Base-by-base conservation (phyloP, 2,113 vertebrate genomes). In the Nothoprocta perdicaria region DNA sequence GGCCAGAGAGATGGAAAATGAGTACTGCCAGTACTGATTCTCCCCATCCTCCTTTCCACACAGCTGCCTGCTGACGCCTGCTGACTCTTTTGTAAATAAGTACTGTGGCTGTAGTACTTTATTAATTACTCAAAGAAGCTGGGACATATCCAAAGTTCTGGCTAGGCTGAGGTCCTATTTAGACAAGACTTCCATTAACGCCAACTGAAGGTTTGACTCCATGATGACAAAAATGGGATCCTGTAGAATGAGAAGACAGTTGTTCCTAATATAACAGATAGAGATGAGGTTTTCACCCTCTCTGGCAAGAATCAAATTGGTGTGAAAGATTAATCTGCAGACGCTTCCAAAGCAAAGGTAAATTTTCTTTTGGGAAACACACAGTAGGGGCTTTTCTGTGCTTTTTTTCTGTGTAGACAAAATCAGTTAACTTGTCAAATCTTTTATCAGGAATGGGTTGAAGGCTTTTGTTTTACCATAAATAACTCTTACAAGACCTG, bases 21-120 rank as follows among this genome's bases (percentile, higher is more conserved):
- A 95, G 91, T 83, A 92, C 89, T 96, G 89, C 89, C 89, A 93
- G 96, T 87, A 83, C 95, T 86, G 93, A 95, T 88, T 95, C 90
- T 88, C 61, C 55, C 74, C 74, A 93, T 93, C 66, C 63, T 86
- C 93, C 83, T 75, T 88, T 96, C 93, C 93, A 94, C 86, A 68
- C 94, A 93, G 93, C 95, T 95, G 95, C 90, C 48, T 95, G 80
- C 93, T 93, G 94, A 96, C 1, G 85, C 80, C 92, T 93, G 88
- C 86, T 94, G 92, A 95, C 80, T 94, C 62, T 77, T 94, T 63
- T 6, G 66, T 91, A 95, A 95, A 94, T 91, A 95, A 72, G 86
- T 84, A 50, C 69, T 81, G 48, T 50, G 90, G 73, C 73, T 81
- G 12, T 29, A 90, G 69, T 84, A 69, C 43, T 86, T 31, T 90